Evolutionary conservation across 1,140 invertebrate genomes (phyloP).

Genomic region (Papilio machaon): DNA sequence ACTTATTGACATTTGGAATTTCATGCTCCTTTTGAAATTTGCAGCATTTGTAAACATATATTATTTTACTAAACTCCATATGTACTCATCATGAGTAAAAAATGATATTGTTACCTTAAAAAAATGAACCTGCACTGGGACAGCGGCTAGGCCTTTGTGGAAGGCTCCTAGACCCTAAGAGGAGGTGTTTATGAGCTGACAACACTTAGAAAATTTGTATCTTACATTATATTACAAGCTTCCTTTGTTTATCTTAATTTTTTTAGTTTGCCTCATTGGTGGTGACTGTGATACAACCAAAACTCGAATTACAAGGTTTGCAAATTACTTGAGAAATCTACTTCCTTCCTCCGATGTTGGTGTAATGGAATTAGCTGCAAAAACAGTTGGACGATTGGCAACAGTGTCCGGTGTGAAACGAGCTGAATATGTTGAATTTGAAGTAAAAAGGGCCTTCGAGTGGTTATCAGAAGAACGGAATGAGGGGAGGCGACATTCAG

Average conservation of each 20-base stretch:
- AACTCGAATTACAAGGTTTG: slow-evolving; percentile 94
- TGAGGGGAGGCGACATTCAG: slow-evolving; percentile 94
- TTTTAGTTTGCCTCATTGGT: slow-evolving; percentile 93
- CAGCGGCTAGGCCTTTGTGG: no score
- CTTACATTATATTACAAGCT: no score
- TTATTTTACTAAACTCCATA: neutral
- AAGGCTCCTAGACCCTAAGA: no score
- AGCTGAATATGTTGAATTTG: slow-evolving; percentile 97
- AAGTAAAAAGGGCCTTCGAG: slow-evolving; percentile 95
- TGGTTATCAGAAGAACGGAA: slow-evolving; percentile 94
- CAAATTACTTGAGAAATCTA: slow-evolving; percentile 95
- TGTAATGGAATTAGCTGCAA: slow-evolving; percentile 98
- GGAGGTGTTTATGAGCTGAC: no score
- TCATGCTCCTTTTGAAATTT: neutral
- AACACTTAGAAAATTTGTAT: neutral
- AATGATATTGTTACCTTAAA: neutral
- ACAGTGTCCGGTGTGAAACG: slow-evolving; percentile 96
- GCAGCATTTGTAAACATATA: neutral
- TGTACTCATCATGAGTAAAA: neutral
- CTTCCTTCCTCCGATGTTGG: slow-evolving; percentile 94
- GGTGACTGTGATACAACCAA: slow-evolving; percentile 96
- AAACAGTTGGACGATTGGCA: slow-evolving; percentile 95
- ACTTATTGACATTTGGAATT: neutral
- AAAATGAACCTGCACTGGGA: no score
- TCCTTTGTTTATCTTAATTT: slow-evolving; percentile 14